These are phyloP conservation scores for Malacosoma neustria DNA, from an alignment of 2,888 invertebrate species.

Conservation along the genomic window DNA sequence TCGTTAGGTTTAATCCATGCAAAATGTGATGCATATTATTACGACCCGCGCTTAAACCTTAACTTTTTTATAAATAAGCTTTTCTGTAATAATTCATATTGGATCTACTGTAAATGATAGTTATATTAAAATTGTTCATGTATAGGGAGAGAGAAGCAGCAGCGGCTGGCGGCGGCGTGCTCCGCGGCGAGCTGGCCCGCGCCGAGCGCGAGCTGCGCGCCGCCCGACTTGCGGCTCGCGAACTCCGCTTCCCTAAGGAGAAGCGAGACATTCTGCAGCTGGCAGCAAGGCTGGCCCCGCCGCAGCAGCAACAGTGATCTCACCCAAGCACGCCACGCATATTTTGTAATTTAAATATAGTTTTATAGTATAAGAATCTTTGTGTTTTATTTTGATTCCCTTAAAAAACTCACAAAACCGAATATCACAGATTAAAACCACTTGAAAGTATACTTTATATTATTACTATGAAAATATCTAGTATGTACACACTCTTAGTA, in stretches of 20 bases:
- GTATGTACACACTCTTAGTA: too few relatives aligned
- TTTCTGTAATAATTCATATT: too few relatives aligned
- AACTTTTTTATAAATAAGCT: too few relatives aligned
- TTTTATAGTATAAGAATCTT: constrained; percentile 45
- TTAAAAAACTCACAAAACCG: too few relatives aligned
- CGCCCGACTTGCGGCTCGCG: constrained; percentile 91
- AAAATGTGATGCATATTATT: too few relatives aligned
- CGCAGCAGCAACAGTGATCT: constrained; percentile 62
- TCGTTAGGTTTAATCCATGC: too few relatives aligned
- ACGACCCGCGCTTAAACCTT: too few relatives aligned
- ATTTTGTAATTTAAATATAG: constrained; percentile 62
- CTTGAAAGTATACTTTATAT: too few relatives aligned
- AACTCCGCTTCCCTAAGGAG: constrained; percentile 95
- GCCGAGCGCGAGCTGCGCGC: constrained; percentile 91
- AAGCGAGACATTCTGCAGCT: constrained; percentile 95
- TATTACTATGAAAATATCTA: too few relatives aligned
- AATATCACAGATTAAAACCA: too few relatives aligned
- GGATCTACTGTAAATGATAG: too few relatives aligned
- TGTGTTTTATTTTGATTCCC: constrained; percentile 36
- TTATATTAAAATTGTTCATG: too few relatives aligned
- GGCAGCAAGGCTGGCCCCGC: constrained; percentile 86
- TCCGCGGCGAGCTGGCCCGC: constrained; percentile 86
- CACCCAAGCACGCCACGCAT: constrained; percentile 31
- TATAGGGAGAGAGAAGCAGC: constrained; percentile 47
- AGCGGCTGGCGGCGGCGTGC: constrained; percentile 67